These are phyloP conservation scores for Venusia cambrica DNA, from an alignment of 2,888 invertebrate species.

Conservation along the genomic window DNA sequence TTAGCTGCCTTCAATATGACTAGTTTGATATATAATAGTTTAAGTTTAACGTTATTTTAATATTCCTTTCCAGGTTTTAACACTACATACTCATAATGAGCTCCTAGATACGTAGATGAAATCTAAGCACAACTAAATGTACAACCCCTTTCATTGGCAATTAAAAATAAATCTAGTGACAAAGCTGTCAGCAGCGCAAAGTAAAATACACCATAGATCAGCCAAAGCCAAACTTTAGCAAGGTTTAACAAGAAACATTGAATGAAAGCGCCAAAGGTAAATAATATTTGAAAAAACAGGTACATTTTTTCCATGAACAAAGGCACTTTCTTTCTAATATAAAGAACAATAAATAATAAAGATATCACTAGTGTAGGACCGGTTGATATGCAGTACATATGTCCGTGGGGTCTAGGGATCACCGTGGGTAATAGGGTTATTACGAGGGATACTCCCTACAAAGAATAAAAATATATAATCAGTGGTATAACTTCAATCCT, in stretches of 20 bases:
- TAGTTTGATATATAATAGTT: no score
- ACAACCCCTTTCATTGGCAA: conserved; percentile 74
- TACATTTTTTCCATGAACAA: conserved; percentile 77
- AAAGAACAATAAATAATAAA: conserved; percentile 61
- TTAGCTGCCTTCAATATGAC: no score
- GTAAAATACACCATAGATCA: conserved; percentile 66
- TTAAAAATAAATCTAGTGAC: conserved; percentile 64
- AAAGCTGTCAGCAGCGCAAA: conserved; percentile 62
- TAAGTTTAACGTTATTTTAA: no score
- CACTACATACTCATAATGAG: no score
- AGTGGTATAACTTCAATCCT: conserved; percentile 11
- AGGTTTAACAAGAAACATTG: conserved; percentile 71
- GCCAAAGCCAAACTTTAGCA: conserved; percentile 63
- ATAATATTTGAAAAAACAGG: conserved; percentile 72
- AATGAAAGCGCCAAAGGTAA: conserved; percentile 71
- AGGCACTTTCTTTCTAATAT: conserved; percentile 65
- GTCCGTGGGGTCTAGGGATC: conserved; percentile 61
- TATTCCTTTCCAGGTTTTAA: no score
- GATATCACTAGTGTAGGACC: conserved; percentile 71
- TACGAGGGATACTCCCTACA: conserved; percentile 60
- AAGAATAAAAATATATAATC: conserved; percentile 35
- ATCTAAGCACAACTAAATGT: conserved; percentile 70
- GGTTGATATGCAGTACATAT: conserved; percentile 74
- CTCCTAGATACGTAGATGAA: conserved; percentile 10
- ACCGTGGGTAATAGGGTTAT: conserved; percentile 54